A percentile compares a stretch with the other conserved stretches of the same genome.
Conservation (phyloP, 2,113 vertebrate species). For the Thryonomys swinderianus region DNA sequence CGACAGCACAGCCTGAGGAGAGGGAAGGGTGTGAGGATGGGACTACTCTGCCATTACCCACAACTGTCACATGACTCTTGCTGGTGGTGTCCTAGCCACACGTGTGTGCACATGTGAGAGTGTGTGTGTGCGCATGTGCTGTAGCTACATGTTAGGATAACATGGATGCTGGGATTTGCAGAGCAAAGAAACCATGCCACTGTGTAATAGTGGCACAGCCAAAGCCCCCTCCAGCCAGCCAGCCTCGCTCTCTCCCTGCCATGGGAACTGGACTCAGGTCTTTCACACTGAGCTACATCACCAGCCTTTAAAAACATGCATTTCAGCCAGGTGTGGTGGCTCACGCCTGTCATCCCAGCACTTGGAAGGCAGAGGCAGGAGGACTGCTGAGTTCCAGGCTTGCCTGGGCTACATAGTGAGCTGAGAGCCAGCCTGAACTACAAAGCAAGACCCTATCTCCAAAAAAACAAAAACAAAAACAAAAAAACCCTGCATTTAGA, state of each 20-base stretch:
- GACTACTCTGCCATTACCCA: accelerated
- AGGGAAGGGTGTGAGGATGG: not conserved
- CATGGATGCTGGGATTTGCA: not conserved
- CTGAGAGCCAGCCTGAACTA: too few relatives aligned
- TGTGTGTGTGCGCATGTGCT: not conserved
- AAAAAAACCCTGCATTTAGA: not conserved
- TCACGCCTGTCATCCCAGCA: too few relatives aligned
- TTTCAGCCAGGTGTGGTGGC: too few relatives aligned
- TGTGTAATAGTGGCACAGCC: not conserved
- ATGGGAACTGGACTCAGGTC: not conserved
- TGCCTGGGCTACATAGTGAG: too few relatives aligned
- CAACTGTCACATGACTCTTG: not conserved
- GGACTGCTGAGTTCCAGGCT: too few relatives aligned
- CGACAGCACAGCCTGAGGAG: constrained; percentile 74
- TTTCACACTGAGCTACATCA: not conserved
- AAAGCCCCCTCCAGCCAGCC: not conserved
- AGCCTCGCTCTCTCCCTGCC: not conserved
- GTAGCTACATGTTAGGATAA: not conserved
- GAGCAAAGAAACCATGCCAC: not conserved
- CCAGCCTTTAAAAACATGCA: not conserved
- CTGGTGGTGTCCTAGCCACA: not conserved
- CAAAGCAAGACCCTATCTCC: too few relatives aligned
- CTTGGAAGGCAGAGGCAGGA: too few relatives aligned
- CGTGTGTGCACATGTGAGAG: not conserved
- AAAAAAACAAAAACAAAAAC: too few relatives aligned